Evolutionary conservation across 2,888 invertebrate genomes (phyloP).

Genomic region (Cheiracanthium punctorium): DNA sequence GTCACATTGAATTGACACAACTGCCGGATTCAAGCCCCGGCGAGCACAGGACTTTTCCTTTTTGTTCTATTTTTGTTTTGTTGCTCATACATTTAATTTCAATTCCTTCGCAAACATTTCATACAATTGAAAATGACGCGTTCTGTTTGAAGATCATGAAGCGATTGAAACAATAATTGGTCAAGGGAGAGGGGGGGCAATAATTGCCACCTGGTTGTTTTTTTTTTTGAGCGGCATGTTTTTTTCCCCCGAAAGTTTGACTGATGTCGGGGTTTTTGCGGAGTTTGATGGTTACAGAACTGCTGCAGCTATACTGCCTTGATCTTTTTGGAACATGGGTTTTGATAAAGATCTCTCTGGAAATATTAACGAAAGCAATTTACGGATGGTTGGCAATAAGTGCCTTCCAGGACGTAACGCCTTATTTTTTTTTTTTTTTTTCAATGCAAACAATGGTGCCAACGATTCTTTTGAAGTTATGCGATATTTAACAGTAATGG

Average conservation of each 20-base stretch:
- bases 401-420: not conserved
- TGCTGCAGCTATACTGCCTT: too few species aligned
- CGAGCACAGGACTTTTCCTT: not conserved
- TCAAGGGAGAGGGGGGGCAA: not conserved
- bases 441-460: too few species aligned
- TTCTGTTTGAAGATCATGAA: slow-evolving; percentile 9
- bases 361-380: not conserved
- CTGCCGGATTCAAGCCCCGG: slow-evolving; percentile 3
- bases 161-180: slow-evolving; percentile 27
- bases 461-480: too few species aligned
- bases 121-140: slow-evolving; percentile 32
- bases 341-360: not conserved
- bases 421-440: not conserved
- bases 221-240: not conserved
- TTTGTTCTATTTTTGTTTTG: not conserved
- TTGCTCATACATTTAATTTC: not conserved
- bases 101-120: slow-evolving; percentile 11
- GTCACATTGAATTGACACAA: not conserved
- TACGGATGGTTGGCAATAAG: not conserved
- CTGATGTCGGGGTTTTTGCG: not conserved
- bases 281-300: too few species aligned
- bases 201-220: slow-evolving; percentile 1
- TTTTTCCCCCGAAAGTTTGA: not conserved
- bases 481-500: too few species aligned
- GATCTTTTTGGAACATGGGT: not conserved